Base-by-base conservation (phyloP, 1,140 invertebrate species). In the Meloidogyne chitwoodi region DNA sequence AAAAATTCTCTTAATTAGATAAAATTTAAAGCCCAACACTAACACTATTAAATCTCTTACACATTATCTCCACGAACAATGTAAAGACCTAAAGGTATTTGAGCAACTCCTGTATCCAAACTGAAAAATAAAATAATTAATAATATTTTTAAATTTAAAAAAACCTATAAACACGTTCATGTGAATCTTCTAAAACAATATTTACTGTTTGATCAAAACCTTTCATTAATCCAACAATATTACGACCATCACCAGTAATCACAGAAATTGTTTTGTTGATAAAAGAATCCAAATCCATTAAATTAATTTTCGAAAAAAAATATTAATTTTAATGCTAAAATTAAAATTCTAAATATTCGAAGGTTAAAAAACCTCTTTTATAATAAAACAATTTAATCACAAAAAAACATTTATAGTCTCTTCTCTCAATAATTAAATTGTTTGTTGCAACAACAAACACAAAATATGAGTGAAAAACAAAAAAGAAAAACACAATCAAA, bases 161-260 rank as follows among this genome's bases (percentile, higher is more conserved):
- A 6, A 41, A 62, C 74, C 93, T 96, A 87, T 94, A 99, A 19
- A 99, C 95, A 85, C 96, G 90, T 88, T 98, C 96, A 88, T 97
- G 94, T 74, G 94, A 96, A 88, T 98, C 95, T 88, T 98, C 95
- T 41, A 99, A 89, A 84, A 99, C 96, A 77, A 98, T 90, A 86
- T 99, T 99, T 75, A 98, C 95, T 24, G 94, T 96, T 89, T 99
- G 96, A 89, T 99, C 96, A 90, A 97, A 98, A 64, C 93, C 93
- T 88, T 93, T 93, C 63, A 94, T 87, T 2, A 92, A 93, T 31
- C 93, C 93, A 92, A 79, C 69, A 79, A 81, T 66, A 65, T 83
- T 81, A n/a, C 80, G 75, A 19, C 80, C 80, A 56, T 81, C 80
- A 16, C 81, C 81, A 12, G 80, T 81, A 65, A 81, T 83, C 24